Evolutionary conservation across 2,113 vertebrate species (phyloP).

Genomic region (Syngnathus scovelli): DNA sequence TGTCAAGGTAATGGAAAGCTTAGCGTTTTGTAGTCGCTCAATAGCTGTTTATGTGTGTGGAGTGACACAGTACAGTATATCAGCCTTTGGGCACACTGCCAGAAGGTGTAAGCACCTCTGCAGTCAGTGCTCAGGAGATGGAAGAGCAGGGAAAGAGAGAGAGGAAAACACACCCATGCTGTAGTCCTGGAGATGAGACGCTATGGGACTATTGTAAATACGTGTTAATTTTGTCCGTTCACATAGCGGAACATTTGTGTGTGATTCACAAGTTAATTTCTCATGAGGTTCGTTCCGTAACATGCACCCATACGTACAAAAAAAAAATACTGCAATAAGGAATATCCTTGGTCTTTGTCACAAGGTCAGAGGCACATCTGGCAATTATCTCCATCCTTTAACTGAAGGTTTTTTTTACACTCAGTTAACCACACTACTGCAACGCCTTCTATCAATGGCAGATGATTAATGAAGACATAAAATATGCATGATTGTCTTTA

Average conservation of each 20-base stretch:
- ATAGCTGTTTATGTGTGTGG: slow-evolving; percentile 61
- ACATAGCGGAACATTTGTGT: neutral
- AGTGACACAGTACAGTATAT: slow-evolving; percentile 44
- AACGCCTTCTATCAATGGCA: slow-evolving; percentile 17
- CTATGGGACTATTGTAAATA: slow-evolving; percentile 10
- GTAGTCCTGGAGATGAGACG: slow-evolving; percentile 10
- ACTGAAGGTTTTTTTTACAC: neutral
- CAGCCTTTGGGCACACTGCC: slow-evolving; percentile 49
- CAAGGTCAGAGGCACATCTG: neutral
- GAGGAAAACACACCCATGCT: neutral
- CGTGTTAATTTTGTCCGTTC: neutral
- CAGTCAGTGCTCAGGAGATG: slow-evolving; percentile 54
- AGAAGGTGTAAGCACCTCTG: slow-evolving; percentile 36
- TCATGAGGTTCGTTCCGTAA: too few species aligned
- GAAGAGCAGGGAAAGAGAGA: neutral
- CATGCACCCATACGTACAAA: too few species aligned
- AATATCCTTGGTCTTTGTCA: neutral
- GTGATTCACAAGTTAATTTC: too few species aligned
- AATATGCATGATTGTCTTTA: slow-evolving; percentile 8
- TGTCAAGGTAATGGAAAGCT: slow-evolving; percentile 55
- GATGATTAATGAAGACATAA: slow-evolving; percentile 28
- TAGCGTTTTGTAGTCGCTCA: slow-evolving; percentile 50
- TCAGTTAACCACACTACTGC: neutral
- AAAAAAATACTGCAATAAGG: neutral
- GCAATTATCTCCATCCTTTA: slow-evolving; percentile 1